Conservation (phyloP, 92 coral and sea anemone species). For the Isaurus tuberculatus region DNA sequence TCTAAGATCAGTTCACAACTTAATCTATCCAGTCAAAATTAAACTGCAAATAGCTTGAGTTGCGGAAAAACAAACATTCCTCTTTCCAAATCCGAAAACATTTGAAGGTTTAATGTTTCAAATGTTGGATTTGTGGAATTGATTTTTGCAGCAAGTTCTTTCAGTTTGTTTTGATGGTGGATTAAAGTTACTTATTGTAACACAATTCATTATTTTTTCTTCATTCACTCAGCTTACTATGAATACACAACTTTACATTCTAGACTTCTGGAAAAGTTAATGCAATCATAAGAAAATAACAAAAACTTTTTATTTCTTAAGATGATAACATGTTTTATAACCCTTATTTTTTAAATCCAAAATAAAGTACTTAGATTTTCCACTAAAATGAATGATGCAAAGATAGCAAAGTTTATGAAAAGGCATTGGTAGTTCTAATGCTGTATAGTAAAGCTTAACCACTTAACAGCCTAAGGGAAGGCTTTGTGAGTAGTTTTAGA, state of each 20-base stretch:
- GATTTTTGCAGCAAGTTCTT: slow-evolving; percentile 21
- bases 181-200: neutral
- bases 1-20: neutral
- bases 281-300: too few species aligned
- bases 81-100: neutral
- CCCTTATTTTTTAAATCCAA: too few species aligned
- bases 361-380: too few species aligned
- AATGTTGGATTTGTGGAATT: slow-evolving; percentile 17
- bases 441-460: too few species aligned
- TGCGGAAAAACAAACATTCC: slow-evolving; percentile 17
- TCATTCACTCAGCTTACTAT: too few species aligned
- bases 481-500: too few species aligned
- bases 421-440: too few species aligned
- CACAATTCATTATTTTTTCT: neutral
- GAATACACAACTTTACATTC: neutral
- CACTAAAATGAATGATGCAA: too few species aligned
- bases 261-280: neutral
- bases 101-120: slow-evolving; percentile 18
- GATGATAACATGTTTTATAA: too few species aligned
- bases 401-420: too few species aligned
- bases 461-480: too few species aligned
- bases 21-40: slow-evolving; percentile 2
- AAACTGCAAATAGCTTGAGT: neutral
- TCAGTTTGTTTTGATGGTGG: slow-evolving; percentile 40
- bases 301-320: too few species aligned